phyloP scores from a whole-genome alignment of 2,888 invertebrate species.

The Liodrosophila aerea region DNA sequence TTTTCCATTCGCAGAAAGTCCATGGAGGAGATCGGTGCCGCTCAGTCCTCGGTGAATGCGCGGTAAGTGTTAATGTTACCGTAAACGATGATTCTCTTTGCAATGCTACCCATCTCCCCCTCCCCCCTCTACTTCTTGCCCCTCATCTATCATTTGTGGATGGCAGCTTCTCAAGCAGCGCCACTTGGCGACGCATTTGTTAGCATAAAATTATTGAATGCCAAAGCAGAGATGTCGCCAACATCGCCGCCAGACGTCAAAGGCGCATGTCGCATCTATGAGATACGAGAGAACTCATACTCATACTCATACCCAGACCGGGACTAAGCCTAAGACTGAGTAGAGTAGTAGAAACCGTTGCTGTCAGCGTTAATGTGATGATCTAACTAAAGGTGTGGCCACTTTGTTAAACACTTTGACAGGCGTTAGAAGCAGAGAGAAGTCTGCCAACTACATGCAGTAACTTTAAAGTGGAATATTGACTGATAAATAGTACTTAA shows the following conservation, averaged over 20 bases:
- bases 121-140: not conserved
- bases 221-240: conserved; percentile 64
- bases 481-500: too few relatives aligned
- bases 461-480: too few relatives aligned
- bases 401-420: conserved; percentile 22
- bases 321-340: conserved; percentile 13
- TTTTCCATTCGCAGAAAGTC: conserved; percentile 89
- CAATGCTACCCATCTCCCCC: conserved; percentile 7
- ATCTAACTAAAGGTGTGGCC: conserved; percentile 33
- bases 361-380: conserved; percentile 50
- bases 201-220: conserved; percentile 82
- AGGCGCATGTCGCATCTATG: conserved; percentile 69
- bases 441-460: too few relatives aligned
- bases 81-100: conserved; percentile 61
- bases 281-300: too few relatives aligned
- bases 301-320: conserved; percentile 27
- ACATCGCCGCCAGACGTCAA: conserved; percentile 70
- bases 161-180: conserved; percentile 49
- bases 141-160: conserved; percentile 1
- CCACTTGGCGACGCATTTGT: conserved; percentile 80
- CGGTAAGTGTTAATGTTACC: conserved; percentile 87
- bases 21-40: conserved; percentile 92
- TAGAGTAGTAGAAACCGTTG: conserved; percentile 51
- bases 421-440: not conserved
- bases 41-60: conserved; percentile 91